A percentile compares a stretch with the other conserved stretches of the same genome.
phyloP scores from a whole-genome alignment of 1,140 invertebrate species.

The Pseudomyrmex pallidus region DNA sequence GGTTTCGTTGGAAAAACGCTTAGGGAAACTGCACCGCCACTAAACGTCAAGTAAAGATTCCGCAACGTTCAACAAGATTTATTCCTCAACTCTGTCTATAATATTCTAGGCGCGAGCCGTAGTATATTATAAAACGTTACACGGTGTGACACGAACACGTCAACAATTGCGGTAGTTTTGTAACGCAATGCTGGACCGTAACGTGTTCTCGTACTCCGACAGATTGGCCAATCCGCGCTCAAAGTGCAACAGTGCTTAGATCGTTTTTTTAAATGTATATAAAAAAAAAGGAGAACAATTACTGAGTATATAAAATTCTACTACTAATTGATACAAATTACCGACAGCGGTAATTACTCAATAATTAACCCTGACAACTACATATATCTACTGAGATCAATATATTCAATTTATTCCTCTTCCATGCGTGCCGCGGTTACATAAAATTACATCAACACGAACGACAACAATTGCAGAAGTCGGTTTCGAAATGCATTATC shows the following conservation, averaged over 20 bases:
- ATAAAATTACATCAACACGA: not conserved
- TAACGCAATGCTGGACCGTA: constrained; percentile 23
- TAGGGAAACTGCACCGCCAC: not conserved
- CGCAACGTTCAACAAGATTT: constrained; percentile 11
- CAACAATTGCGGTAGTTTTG: constrained; percentile 8
- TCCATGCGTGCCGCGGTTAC: not conserved
- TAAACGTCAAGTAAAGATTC: constrained; percentile 33
- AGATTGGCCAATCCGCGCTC: constrained; percentile 5
- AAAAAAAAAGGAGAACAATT: constrained; percentile 3
- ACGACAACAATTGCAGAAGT: not conserved
- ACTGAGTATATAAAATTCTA: not conserved
- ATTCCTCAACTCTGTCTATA: not conserved
- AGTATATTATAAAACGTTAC: constrained; percentile 29
- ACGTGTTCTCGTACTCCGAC: not conserved
- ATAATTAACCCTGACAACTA: not conserved
- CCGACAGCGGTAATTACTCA: not conserved
- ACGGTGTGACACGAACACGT: not conserved
- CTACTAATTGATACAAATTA: constrained; percentile 39
- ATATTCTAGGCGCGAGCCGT: not conserved
- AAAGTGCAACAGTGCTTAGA: not conserved
- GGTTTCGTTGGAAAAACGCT: not conserved
- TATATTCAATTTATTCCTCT: not conserved
- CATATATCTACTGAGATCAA: constrained; percentile 2
- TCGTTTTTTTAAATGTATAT: not conserved
- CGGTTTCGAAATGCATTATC: constrained; percentile 49